These are phyloP conservation scores for Arenicola marina DNA, from an alignment of 2,888 invertebrate genomes.

Conservation along the genomic window DNA sequence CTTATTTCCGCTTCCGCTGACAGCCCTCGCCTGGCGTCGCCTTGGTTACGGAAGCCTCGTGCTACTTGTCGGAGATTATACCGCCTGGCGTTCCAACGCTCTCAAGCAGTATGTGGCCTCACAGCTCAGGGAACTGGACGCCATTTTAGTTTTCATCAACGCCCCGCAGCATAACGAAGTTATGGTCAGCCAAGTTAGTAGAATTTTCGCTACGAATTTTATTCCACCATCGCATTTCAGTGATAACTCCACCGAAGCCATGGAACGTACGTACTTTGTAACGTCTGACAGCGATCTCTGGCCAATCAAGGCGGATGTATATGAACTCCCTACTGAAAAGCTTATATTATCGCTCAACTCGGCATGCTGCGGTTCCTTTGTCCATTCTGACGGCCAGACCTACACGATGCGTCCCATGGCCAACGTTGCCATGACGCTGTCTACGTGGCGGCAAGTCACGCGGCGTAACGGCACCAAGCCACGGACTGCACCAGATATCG, in stretches of 20 bases:
- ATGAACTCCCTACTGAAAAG: not conserved
- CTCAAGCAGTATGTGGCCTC: not conserved
- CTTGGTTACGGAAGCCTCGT: not conserved
- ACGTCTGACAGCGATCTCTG: slow-evolving; percentile 3
- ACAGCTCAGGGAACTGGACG: not conserved
- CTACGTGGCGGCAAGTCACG: not conserved
- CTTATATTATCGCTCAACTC: not conserved
- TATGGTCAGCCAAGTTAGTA: not conserved
- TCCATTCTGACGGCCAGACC: not conserved
- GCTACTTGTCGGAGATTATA: not conserved
- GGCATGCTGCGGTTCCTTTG: not conserved
- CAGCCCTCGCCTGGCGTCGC: slow-evolving; percentile 1
- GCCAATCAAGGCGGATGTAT: not conserved
- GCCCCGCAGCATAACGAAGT: not conserved
- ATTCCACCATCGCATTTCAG: no score
- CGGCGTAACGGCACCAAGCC: not conserved
- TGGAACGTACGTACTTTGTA: not conserved
- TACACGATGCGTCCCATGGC: slow-evolving; percentile 1
- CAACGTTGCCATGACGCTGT: not conserved
- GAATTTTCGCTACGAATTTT: not conserved
- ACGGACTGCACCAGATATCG: not conserved
- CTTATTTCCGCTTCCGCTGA: not conserved
- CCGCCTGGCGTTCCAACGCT: not conserved
- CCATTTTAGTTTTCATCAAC: not conserved
- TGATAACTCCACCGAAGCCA: not conserved